Conservation (phyloP, 2,888 invertebrate species). For the Aromia moschata region DNA sequence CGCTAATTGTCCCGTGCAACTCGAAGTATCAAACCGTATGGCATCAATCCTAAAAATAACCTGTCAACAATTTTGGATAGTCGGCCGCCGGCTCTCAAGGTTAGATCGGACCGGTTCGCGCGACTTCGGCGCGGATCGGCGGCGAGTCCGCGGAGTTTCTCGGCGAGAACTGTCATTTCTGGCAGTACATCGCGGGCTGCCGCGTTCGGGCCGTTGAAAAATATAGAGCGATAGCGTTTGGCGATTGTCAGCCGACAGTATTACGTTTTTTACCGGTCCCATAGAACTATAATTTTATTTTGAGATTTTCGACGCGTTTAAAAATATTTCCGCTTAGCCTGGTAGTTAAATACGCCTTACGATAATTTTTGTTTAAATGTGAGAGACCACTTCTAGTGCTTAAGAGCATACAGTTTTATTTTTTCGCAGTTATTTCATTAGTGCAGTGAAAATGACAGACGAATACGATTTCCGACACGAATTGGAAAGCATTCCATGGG, state of each 20-base stretch:
- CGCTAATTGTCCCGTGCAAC: conserved; percentile 8
- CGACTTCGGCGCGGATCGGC: conserved; percentile 6
- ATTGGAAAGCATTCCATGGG: conserved; percentile 58
- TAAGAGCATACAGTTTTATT: too few species aligned
- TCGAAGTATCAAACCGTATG: conserved; percentile 26
- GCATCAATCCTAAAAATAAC: conserved; percentile 49
- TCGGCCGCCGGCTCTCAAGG: conserved; percentile 24
- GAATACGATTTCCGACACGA: conserved; percentile 58
- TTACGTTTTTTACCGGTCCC: too few species aligned
- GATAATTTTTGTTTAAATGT: too few species aligned
- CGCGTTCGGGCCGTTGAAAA: conserved; percentile 15
- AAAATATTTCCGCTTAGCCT: too few species aligned
- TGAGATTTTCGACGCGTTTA: too few species aligned
- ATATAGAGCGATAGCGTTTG: background rate
- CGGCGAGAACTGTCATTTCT: conserved; percentile 11
- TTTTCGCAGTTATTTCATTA: too few species aligned
- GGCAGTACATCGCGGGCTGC: conserved; percentile 38
- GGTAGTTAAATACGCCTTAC: too few species aligned
- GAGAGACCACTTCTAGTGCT: too few species aligned
- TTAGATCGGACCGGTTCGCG: conserved; percentile 26
- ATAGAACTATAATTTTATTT: too few species aligned
- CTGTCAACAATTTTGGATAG: conserved; percentile 29
- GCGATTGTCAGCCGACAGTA: too few species aligned
- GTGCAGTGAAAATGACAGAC: conserved; percentile 45
- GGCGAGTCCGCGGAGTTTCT: conserved; percentile 9